phyloP scores from a whole-genome alignment of 2,113 vertebrate species.

The Muntiacus muntjak region DNA sequence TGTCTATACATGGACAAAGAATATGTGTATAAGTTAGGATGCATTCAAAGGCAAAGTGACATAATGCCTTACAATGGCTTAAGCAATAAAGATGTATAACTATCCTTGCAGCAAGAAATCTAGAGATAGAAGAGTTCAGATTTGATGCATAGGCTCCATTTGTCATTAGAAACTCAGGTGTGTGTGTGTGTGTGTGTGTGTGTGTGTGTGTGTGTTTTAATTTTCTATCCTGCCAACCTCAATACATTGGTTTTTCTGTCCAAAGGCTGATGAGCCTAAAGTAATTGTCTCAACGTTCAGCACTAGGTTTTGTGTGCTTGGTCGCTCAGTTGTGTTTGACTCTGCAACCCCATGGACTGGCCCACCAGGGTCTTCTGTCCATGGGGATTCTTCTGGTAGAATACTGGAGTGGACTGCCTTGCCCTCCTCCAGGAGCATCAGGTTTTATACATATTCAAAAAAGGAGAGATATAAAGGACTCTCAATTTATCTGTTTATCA shows the following conservation, averaged over 20 bases:
- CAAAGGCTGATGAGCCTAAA: not conserved
- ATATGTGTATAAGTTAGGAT: not conserved
- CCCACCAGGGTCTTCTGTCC: not conserved
- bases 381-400: not conserved
- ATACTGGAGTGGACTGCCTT: not conserved
- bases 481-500: not conserved
- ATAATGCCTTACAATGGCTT: not conserved
- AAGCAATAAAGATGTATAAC: not conserved
- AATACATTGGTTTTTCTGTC: not conserved
- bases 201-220: too few species aligned
- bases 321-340: not conserved
- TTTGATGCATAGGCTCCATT: not conserved
- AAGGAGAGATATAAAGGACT: not conserved
- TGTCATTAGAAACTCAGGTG: not conserved
- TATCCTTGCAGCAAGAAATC: not conserved
- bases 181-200: not conserved
- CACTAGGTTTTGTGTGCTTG: not conserved
- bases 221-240: not conserved
- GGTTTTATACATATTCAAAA: not conserved
- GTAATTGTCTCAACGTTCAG: not conserved
- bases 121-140: not conserved
- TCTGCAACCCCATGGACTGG: not conserved
- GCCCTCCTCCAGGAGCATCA: not conserved
- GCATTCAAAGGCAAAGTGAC: not conserved
- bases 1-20: not conserved